Evolutionary conservation across 2,113 vertebrate species (phyloP).

Genomic region (Nettapus auritus): DNA sequence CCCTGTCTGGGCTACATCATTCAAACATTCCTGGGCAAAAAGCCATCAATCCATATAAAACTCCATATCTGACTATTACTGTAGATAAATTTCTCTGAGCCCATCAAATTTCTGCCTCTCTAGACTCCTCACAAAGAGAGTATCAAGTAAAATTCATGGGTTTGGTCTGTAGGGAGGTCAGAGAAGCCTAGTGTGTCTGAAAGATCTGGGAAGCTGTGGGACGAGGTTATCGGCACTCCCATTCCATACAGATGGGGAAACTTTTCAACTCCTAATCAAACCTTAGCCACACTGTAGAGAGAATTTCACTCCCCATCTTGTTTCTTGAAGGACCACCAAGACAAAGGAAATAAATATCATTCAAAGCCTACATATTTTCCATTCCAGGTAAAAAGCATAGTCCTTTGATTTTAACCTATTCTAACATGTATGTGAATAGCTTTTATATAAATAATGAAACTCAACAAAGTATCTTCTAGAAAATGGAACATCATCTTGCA

Average conservation of each 20-base stretch:
- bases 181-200: neutral
- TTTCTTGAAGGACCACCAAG: neutral
- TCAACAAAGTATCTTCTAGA: neutral
- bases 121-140: neutral
- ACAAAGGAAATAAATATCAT: neutral
- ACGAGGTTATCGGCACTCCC: neutral
- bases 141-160: neutral
- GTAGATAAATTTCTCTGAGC: neutral
- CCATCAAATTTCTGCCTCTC: neutral
- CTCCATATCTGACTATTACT: neutral
- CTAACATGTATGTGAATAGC: neutral
- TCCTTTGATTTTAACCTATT: neutral
- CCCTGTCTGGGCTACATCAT: constrained; percentile 36
- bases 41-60: constrained; percentile 32
- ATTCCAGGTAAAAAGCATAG: neutral
- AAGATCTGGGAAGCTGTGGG: neutral
- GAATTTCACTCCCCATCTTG: neutral
- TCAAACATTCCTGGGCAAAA: constrained; percentile 45
- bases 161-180: neutral
- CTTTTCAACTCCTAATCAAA: neutral
- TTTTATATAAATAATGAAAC: neutral
- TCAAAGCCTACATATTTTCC: neutral
- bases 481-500: neutral
- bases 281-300: neutral
- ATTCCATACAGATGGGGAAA: neutral